Evolutionary conservation across 2,113 vertebrate genomes (phyloP), one percentile per base, ranked within the genome.

Genomic region (Leucoraja erinaceus): DNA sequence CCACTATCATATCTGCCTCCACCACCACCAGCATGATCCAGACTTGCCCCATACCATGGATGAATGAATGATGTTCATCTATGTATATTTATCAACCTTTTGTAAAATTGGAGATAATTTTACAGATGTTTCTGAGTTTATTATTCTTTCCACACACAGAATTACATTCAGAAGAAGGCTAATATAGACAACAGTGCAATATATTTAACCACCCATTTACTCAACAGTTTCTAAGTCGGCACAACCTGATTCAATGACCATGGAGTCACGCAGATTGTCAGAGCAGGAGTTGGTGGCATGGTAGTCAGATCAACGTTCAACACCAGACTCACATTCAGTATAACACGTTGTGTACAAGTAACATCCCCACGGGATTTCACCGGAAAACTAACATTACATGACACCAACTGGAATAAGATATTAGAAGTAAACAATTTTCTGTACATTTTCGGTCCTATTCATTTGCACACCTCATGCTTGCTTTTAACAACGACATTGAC

Each of bases 81-180:
- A 1, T 47, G 63, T 1, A 25, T 38, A 70, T 47, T 47, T 3
- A 68, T 31, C 18, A 68, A 20, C 14, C 38, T 47, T 9, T 59
- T 61, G 16, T 68, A 9, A 16, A 16, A 68, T 47, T 47, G 38
- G 38, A 47, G 38, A 47, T 47, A 47, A 47, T 47, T 90, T 68
- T 31, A 90, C 16, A 59, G 78, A 81, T 68, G 68, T 91, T 72
- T 63, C 83, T 61, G 33, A 91, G 72, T 38, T 70, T 56, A 84
- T 84, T 91, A 84, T 84, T 91, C 90, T 91, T 91, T 47, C 90
- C 20, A 91, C 54, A 74, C 66, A 91, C 18, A 88, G 75, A 77
- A 88, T 66, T 91, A 91, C 68, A 91, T 91, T 91, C 68, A 91
- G 31, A 91, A 72, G 16, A 54, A 12, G 47, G 66, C 54, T 74